Evolutionary conservation across 1,140 invertebrate species (phyloP), one percentile per base, ranked within the genome.

Genomic region (Hyles vespertilio): DNA sequence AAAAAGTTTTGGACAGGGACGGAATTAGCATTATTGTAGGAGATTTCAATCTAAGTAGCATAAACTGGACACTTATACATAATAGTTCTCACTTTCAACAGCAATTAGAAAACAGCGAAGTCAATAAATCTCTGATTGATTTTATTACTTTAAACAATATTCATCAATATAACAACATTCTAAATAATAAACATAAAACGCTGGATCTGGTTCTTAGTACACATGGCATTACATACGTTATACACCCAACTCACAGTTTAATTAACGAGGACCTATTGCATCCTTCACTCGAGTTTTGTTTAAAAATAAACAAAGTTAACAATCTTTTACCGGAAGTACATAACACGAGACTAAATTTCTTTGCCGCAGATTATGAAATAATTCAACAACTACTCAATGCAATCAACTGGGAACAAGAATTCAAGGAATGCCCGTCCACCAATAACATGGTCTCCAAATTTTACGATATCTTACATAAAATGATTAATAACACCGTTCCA

Each of bases 401-500:
- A n/a, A 47, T 47, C 3, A 32, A 50, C 48, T 50, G 48, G 48
- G 48, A 50, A 50, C 7, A 22, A 8, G 32, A 50, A 50, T 32
- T 50, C 7, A 50, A 12, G 22, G 45, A 9, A 7, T 56, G 36
- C 7, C 3, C 36, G 3, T 4, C 40, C 57, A 58, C 66, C 49
- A 55, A 70, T 47, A 50, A 43, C 9, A 51, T 55, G 33, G 57
- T 63, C 4, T n/a, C 44, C 3, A 63, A 32, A 32, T 70, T 70
- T 60, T 70, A 70, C 51, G 40, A 61, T 11, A 9, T 61, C 48
- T 40, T 70, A 10, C 34, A 51, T 10, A 33, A 40, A 33, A 43
- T 66, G 5, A 66, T 66, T 11, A n/a, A 58, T 22, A 33, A 8
- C 6, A 61, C 54, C n/a, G 12, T 68, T 10, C 56, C 69, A n/a